phyloP scores from a whole-genome alignment of 1,140 invertebrate genomes.

The Bombus picipes region DNA sequence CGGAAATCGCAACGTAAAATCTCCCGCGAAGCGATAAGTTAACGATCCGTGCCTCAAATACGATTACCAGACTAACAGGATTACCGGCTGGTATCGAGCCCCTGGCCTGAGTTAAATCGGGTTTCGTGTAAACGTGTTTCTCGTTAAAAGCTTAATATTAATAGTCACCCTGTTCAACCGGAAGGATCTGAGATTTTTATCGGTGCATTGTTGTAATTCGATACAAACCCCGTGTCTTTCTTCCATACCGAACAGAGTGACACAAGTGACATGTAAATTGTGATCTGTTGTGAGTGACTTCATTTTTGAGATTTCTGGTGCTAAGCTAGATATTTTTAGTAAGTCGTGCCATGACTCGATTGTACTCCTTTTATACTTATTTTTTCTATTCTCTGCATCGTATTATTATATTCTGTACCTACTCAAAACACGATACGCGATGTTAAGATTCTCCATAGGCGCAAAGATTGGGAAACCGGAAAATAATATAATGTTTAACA shows the following conservation, averaged over 20 bases:
- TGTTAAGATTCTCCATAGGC: no score
- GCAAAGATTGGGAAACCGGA: no score
- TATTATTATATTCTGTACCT: no score
- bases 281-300: no score
- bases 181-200: conserved; percentile 20
- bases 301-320: no score
- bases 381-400: no score
- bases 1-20: conserved; percentile 70
- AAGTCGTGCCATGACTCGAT: no score
- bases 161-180: conserved; percentile 49
- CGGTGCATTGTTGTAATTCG: neutral
- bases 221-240: neutral
- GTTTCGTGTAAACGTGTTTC: conserved; percentile 68
- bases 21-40: conserved; percentile 71
- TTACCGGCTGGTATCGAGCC: conserved; percentile 70
- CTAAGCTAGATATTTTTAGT: no score
- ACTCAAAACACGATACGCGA: no score
- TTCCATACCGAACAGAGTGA: neutral
- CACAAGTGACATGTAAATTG: no score
- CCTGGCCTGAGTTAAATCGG: conserved; percentile 68
- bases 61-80: conserved; percentile 69
- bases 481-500: no score
- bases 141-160: conserved; percentile 72
- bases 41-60: conserved; percentile 73
- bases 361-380: no score